These are phyloP conservation scores for Dolichotis patagonum DNA, from an alignment of 2,113 vertebrate species.

Conservation along the genomic window DNA sequence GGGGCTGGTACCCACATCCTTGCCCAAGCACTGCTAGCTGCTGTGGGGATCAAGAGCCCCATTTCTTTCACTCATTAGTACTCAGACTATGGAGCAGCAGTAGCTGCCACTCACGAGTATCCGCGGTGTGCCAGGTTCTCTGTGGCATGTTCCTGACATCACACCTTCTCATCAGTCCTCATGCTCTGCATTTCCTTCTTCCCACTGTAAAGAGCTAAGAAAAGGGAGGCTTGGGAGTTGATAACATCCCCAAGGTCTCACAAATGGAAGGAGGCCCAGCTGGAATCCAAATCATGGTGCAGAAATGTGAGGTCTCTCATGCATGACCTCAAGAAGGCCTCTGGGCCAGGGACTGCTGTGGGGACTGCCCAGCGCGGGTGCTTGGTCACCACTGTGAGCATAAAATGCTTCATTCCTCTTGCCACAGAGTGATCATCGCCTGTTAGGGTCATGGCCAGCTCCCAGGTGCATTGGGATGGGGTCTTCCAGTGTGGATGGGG, in stretches of 20 bases:
- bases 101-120: not conserved
- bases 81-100: not conserved
- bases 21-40: not conserved
- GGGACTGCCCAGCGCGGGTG: not conserved
- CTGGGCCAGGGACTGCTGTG: not conserved
- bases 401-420: slow-evolving; percentile 16
- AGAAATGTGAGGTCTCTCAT: too few species aligned
- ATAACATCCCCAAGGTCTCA: not conserved
- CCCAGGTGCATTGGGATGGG: not conserved
- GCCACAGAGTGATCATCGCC: not conserved
- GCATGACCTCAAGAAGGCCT: not conserved
- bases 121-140: not conserved
- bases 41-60: not conserved
- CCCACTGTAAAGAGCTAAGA: not conserved
- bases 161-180: not conserved
- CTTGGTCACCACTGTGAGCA: not conserved
- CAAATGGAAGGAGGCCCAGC: not conserved
- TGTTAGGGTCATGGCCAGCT: not conserved
- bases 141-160: fast-evolving
- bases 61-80: not conserved
- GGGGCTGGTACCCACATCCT: not conserved
- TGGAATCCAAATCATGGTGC: not conserved
- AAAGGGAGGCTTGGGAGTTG: not conserved
- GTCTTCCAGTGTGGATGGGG: not conserved
- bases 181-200: not conserved